A percentile compares a stretch with the other conserved stretches of the same genome.
Conservation (phyloP, 2,113 vertebrate genomes). For the Prolemur simus region DNA sequence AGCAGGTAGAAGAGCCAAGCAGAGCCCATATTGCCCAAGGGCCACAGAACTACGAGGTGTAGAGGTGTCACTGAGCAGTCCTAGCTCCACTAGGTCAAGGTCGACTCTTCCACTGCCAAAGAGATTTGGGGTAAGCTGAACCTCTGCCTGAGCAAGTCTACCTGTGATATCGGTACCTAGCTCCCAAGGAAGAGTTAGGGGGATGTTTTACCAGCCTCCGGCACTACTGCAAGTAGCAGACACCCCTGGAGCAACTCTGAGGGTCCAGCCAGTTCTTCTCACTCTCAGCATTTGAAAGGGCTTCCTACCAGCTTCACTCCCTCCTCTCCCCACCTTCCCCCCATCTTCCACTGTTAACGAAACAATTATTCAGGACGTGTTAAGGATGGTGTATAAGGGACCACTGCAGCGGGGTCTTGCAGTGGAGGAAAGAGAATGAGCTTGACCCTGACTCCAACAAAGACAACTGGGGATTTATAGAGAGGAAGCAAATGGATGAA, state of each 20-base stretch:
- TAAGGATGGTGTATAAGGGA: not conserved
- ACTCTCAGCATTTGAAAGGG: not conserved
- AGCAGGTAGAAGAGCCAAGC: not conserved
- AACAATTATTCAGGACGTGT: not conserved
- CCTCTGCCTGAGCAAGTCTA: not conserved
- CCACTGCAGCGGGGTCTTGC: not conserved
- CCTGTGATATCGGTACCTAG: not conserved
- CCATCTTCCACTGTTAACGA: not conserved
- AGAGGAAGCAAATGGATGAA: not conserved
- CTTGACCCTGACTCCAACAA: not conserved
- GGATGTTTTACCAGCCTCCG: not conserved
- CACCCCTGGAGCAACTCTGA: not conserved
- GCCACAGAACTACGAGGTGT: not conserved
- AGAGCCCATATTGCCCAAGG: too few relatives aligned
- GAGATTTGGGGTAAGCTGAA: not conserved
- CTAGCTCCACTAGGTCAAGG: rapidly evolving
- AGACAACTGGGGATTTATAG: not conserved
- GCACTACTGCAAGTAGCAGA: not conserved
- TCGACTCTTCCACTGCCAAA: not conserved
- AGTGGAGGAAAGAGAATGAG: not conserved
- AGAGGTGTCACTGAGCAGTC: not conserved
- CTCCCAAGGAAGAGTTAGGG: not conserved
- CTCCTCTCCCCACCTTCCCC: not conserved
- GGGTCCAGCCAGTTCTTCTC: conserved; percentile 6
- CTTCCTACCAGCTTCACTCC: not conserved